Conservation (phyloP, 2,797 vertebrate species). For the Typhlichthys eigenmanni region DNA sequence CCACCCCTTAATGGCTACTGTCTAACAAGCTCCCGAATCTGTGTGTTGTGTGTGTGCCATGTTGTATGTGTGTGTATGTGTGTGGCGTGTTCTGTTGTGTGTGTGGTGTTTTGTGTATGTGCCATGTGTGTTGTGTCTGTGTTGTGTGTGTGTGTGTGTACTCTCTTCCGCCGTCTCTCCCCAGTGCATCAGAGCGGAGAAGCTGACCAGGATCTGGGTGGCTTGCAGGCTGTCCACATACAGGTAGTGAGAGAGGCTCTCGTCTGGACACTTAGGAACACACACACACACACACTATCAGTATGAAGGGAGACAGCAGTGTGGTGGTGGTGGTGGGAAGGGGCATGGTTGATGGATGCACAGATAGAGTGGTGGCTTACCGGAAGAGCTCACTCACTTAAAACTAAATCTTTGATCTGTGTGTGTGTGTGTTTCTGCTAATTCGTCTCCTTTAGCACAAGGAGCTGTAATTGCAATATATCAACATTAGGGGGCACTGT, state of each 20-base stretch:
- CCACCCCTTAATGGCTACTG: no score
- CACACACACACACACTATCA: conserved; percentile 34
- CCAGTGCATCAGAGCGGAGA: conserved; percentile 86
- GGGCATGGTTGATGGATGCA: conserved; percentile 37
- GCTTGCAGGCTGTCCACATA: conserved; percentile 85
- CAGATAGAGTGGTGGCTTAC: conserved; percentile 36
- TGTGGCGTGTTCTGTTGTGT: neutral
- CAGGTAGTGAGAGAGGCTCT: conserved; percentile 81
- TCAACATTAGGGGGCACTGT: neutral
- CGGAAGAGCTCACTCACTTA: conserved; percentile 2
- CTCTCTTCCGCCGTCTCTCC: conserved; percentile 62
- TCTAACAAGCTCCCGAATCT: neutral
- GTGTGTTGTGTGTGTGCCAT: neutral
- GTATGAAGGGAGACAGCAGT: conserved; percentile 21
- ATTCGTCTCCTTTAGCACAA: neutral
- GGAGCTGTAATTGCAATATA: neutral
- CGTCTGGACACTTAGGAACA: conserved; percentile 71
- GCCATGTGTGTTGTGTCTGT: neutral
- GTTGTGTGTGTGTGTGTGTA: conserved; percentile 40
- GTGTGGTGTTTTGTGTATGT: neutral
- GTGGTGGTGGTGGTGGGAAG: conserved; percentile 20
- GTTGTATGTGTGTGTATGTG: neutral
- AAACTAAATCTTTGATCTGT: neutral
- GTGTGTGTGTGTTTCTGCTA: neutral
- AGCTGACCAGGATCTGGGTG: conserved; percentile 85